phyloP scores from a whole-genome alignment of 1,140 invertebrate species.

The Trichomalopsis sarcophagae region DNA sequence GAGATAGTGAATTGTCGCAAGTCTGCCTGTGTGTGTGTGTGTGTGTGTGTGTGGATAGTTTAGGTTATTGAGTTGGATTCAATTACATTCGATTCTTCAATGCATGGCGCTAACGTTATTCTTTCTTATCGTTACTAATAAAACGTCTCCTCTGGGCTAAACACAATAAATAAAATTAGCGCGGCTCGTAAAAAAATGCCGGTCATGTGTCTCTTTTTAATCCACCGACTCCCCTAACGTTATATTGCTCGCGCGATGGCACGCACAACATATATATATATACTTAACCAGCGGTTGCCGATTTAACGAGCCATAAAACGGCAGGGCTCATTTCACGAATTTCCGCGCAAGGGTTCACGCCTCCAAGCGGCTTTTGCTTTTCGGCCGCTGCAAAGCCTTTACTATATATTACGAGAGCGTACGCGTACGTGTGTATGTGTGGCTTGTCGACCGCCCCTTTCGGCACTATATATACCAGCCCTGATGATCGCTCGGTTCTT shows the following conservation, averaged over 20 bases:
- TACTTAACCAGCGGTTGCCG: neutral
- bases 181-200: constrained; percentile 36
- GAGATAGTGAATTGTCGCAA: too few species aligned
- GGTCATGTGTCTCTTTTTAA: neutral
- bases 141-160: neutral
- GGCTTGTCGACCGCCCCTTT: neutral
- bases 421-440: neutral
- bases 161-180: constrained; percentile 57
- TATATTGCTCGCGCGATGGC: neutral
- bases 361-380: constrained; percentile 14
- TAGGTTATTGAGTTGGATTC: too few species aligned
- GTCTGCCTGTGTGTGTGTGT: too few species aligned
- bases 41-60: too few species aligned
- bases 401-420: neutral
- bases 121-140: too few species aligned
- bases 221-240: neutral
- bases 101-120: too few species aligned
- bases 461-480: neutral
- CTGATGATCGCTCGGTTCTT: neutral
- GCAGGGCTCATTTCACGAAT: constrained; percentile 25
- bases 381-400: neutral
- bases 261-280: neutral
- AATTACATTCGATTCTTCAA: too few species aligned
- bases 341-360: constrained; percentile 39
- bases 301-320: constrained; percentile 50